Evolutionary conservation across 2,113 vertebrate genomes (phyloP).

Genomic region (Archocentrus centrarchus): DNA sequence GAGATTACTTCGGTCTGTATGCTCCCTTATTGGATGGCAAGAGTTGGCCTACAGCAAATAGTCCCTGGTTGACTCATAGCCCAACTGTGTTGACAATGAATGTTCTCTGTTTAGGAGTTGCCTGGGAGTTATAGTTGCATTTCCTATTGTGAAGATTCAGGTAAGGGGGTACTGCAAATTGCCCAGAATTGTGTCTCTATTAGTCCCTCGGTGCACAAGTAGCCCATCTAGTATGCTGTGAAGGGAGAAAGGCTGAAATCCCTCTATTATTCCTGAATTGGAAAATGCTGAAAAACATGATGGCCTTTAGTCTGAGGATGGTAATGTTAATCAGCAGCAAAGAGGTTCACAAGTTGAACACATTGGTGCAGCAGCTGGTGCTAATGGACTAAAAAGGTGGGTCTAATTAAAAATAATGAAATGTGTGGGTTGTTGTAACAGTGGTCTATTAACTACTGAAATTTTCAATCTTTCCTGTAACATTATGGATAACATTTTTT

Average conservation of each 20-base stretch:
- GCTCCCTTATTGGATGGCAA: constrained; percentile 1
- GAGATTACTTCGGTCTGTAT: neutral
- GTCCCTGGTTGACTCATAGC: neutral
- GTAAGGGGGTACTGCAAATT: constrained; percentile 18
- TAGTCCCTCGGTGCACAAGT: constrained; percentile 4
- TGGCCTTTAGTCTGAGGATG: constrained; percentile 19
- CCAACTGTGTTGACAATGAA: neutral
- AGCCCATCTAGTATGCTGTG: constrained; percentile 7
- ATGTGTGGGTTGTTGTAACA: constrained; percentile 13
- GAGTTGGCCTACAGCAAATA: neutral
- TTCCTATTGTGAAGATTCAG: neutral
- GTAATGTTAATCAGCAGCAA: constrained; percentile 27
- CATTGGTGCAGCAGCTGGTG: constrained; percentile 35
- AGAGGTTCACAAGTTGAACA: constrained; percentile 21
- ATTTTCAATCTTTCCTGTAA: constrained; percentile 17
- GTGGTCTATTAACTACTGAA: constrained; percentile 25
- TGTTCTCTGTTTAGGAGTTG: constrained; percentile 3
- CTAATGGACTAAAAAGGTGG: constrained; percentile 36
- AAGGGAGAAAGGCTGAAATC: constrained; percentile 8
- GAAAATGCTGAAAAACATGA: constrained; percentile 32
- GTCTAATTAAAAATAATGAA: constrained; percentile 48
- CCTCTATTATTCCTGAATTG: neutral
- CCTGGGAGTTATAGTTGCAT: neutral
- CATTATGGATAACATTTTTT: constrained; percentile 21
- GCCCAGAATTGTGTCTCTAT: constrained; percentile 13